phyloP scores from a whole-genome alignment of 2,888 invertebrate genomes.

The Idaea straminata region DNA sequence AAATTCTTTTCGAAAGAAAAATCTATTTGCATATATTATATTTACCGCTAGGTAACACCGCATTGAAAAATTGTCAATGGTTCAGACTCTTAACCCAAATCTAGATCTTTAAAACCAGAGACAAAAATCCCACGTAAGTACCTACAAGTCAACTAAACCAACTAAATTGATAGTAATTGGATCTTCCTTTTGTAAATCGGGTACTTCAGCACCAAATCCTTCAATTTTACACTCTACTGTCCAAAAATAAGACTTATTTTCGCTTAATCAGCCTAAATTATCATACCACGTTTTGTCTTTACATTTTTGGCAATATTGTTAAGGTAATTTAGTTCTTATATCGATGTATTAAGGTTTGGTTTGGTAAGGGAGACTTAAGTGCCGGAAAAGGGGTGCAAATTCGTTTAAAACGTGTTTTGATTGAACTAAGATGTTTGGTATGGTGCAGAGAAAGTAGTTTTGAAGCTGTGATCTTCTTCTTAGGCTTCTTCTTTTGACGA shows the following conservation, averaged over 20 bases:
- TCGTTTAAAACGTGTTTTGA: constrained; percentile 16
- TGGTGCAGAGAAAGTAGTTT: constrained; percentile 8
- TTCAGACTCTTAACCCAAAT: background rate
- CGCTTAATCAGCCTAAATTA: background rate
- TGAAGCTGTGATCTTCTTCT: background rate
- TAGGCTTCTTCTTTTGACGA: no score
- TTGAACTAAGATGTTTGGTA: constrained; percentile 19
- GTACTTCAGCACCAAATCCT: constrained; percentile 8
- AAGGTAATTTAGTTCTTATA: background rate
- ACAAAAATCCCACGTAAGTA: constrained; percentile 21
- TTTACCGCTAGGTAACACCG: no score
- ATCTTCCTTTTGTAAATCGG: constrained; percentile 22
- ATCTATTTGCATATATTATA: no score
- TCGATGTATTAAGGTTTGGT: background rate
- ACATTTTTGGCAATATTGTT: background rate
- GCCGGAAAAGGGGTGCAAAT: constrained; percentile 27
- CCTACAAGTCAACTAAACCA: constrained; percentile 18
- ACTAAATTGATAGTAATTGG: constrained; percentile 33
- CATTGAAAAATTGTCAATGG: no score
- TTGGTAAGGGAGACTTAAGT: constrained; percentile 8
- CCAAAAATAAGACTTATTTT: background rate
- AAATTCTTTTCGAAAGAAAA: no score
- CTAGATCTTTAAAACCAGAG: constrained; percentile 4
- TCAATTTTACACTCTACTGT: constrained; percentile 4
- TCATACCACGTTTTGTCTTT: background rate